These are phyloP conservation scores for Aeoliscus strigatus DNA, from an alignment of 2,797 vertebrate species.

Conservation along the genomic window DNA sequence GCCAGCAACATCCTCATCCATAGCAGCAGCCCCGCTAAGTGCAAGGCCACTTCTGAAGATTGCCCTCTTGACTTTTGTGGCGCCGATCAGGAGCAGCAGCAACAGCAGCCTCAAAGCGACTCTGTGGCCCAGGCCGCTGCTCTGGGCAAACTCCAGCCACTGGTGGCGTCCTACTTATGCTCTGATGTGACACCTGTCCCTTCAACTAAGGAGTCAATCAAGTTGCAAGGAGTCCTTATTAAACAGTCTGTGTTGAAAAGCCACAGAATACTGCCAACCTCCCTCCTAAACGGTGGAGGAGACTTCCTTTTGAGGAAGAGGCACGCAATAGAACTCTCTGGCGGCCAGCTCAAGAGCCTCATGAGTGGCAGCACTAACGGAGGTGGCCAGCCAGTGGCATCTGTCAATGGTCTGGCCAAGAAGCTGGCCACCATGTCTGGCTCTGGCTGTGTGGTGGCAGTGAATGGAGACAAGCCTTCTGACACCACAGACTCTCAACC, in stretches of 20 bases:
- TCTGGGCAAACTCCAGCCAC: conserved; percentile 89
- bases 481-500: conserved; percentile 69
- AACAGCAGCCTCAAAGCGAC: conserved; percentile 59
- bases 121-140: conserved; percentile 63
- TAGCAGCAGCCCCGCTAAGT: conserved; percentile 84
- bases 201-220: conserved; percentile 88
- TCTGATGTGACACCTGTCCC: conserved; percentile 92
- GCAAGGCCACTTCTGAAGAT: conserved; percentile 85
- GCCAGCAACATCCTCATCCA: conserved; percentile 90
- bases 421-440: conserved; percentile 82
- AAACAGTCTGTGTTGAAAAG: conserved; percentile 92
- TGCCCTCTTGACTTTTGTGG: conserved; percentile 83
- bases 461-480: conserved; percentile 72
- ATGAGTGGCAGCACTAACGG: conserved; percentile 83
- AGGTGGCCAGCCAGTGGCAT: conserved; percentile 80
- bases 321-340: conserved; percentile 87
- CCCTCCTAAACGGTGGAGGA: conserved; percentile 78
- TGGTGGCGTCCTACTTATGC: conserved; percentile 91
- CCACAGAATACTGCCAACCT: conserved; percentile 81
- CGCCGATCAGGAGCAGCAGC: conserved; percentile 77
- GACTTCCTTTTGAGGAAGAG: conserved; percentile 88
- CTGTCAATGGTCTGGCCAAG: conserved; percentile 93
- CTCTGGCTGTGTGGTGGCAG: conserved; percentile 76
- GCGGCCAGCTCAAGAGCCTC: conserved; percentile 88
- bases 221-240: conserved; percentile 93